Conservation (phyloP, 2,113 vertebrate genomes). For the Amazona guildingii region DNA sequence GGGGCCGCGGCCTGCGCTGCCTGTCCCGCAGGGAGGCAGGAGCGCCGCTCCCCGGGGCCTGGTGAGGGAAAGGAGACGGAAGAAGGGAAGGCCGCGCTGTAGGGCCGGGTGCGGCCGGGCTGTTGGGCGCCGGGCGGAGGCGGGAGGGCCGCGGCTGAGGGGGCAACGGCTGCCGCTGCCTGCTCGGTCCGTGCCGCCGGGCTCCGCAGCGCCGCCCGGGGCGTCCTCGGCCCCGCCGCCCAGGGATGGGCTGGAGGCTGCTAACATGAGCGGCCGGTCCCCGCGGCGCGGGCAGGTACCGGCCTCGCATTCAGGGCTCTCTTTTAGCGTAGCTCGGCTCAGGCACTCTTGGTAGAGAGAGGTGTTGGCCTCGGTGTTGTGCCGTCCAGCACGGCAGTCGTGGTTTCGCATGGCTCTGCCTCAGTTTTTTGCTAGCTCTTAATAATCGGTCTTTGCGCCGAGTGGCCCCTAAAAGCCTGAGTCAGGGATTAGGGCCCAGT, state of each 20-base stretch:
- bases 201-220: too few relatives aligned
- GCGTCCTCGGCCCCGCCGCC: too few relatives aligned
- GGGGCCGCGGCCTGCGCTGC: not conserved
- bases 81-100: not conserved
- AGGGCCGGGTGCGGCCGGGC: not conserved
- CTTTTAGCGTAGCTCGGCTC: not conserved
- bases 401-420: fast-evolving
- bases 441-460: fast-evolving
- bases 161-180: not conserved
- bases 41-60: not conserved
- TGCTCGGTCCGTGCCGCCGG: too few relatives aligned
- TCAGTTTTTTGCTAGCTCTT: fast-evolving
- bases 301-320: not conserved
- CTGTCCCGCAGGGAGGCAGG: not conserved
- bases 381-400: not conserved
- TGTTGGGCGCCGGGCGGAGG: not conserved
- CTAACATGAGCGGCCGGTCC: not conserved
- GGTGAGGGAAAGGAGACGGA: not conserved
- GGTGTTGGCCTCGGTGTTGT: too few relatives aligned
- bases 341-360: not conserved
- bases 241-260: not conserved
- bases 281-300: not conserved
- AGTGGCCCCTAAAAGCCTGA: conserved; percentile 13
- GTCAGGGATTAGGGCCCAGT: conserved; percentile 23
- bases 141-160: not conserved